Evolutionary conservation across 2,797 vertebrate species (phyloP), one percentile per base, ranked within the genome.

Genomic region (Gymnocypris eckloni): DNA sequence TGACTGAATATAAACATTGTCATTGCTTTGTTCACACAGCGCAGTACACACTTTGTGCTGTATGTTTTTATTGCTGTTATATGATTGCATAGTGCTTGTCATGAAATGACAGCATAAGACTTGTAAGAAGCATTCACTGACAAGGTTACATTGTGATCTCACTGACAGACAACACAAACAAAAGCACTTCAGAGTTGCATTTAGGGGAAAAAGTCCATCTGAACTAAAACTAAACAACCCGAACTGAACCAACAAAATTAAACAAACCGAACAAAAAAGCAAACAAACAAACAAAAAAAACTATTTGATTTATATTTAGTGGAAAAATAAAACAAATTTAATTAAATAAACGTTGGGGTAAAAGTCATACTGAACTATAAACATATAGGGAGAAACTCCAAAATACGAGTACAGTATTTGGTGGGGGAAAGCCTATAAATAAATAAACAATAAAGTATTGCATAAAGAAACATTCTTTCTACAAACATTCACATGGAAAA

Each of bases 1-100:
- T 45, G 83, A 52, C 50, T 28, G 83, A 83, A 75, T 83, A 75
- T 64, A 83, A 83, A 83, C 52, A 59, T 67, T 76, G 82, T 52
- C 45, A 56, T 70, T 78, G 64, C 48, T 54, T 79, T 78, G 48
- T 52, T 67, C 59, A 52, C 18, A 37, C 10, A 37, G 9, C 3
- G 0, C 28, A 28, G 28, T 28, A 2, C 28, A 28, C 28, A 28
- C 28, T 28, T 28, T 28, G 28, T 67, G 28, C 25, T 66, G 78
- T 48, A 64, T 66, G 48, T 69, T 70, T 39, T 33, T 48, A 39
- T 52, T 64, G 41, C 33, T 76, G 5, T 52, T 76, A 50, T 50
- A 67, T 75, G 20, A 76, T 67, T 61, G 3, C 28, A 66, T 52
- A 5, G 8, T 66, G 59, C 72, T 33, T 66, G 10, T 83, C 43